Base-by-base conservation (phyloP, 1,140 invertebrate genomes). In the Aphelinus atriplicis region DNA sequence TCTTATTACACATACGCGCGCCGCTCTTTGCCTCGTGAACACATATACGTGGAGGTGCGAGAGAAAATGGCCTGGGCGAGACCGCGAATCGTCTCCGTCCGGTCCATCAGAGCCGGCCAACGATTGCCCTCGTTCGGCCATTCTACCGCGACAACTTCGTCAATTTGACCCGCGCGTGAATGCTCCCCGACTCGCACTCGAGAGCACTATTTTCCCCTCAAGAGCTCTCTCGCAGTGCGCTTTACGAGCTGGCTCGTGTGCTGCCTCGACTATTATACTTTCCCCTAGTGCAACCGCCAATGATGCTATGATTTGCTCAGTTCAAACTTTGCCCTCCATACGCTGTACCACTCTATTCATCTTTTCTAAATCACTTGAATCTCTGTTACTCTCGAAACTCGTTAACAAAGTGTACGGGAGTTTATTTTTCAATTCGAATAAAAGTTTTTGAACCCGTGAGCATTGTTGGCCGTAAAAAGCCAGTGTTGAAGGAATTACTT, bases 61-160 rank as follows among this genome's bases (percentile, higher is more conserved):
- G 56, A 47, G 57, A 70, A 51, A 70, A 70, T 70, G 48, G 58
- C 58, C 58, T 60, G 43, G 47, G 47, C 68, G 68, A 57, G 55
- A 68, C 45, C 46, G 47, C 55, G 68, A 46, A 50, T 57, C 71
- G 74, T 63, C 66, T 77, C 46, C 63, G 69, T 78, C 73, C 71
- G 68, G 68, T 61, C 68, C 58, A 70, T 70, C 68, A 70, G 58
- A 57, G 47, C 45, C 9, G 9, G 68, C 58, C 26, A n/a, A n/a
- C 68, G 68, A 70, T 70, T 70, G 68, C 46, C 68, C 68, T 48
- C 66, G 68, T 70, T 70, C 58, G 68, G 47, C 58, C 68, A 50
- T 70, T 70, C 58, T 60, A 51, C 58, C 26, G 57, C 68, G 68
- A 70, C 68, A 70, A 70, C 68, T 70, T 70, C 56, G 58, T 70